Percentiles rank a stretch among this genome's conserved stretches.
These are phyloP conservation scores for Monoplex corrugatus DNA, from an alignment of 2,888 invertebrate genomes.

Conservation along the genomic window DNA sequence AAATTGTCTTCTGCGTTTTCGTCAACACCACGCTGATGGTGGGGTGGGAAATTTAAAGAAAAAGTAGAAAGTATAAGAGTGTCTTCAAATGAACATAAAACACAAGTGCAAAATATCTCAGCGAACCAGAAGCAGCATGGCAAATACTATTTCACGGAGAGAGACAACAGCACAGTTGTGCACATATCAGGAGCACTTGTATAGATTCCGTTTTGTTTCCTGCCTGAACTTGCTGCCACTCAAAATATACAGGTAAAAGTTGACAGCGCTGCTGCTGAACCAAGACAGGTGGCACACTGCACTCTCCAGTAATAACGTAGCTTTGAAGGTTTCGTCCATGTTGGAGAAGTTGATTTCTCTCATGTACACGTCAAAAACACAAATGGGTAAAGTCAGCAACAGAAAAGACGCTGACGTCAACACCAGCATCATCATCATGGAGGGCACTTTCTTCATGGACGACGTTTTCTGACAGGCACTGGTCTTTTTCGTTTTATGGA, in stretches of 20 bases:
- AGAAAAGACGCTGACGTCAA: neutral
- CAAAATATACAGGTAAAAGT: conserved; percentile 29
- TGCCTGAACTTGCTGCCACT: conserved; percentile 15
- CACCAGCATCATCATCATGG: neutral
- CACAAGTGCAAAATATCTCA: too few species aligned
- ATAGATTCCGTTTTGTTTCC: too few species aligned
- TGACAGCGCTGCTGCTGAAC: conserved; percentile 19
- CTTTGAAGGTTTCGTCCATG: neutral
- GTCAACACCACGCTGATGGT: too few species aligned
- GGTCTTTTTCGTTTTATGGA: neutral
- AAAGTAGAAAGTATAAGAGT: too few species aligned
- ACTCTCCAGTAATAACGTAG: neutral
- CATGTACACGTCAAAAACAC: neutral
- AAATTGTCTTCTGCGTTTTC: too few species aligned
- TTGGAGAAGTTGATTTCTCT: neutral
- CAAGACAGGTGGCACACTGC: neutral
- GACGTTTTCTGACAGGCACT: neutral
- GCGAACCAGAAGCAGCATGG: too few species aligned
- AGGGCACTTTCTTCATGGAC: neutral
- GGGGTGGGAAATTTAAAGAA: too few species aligned
- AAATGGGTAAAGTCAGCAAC: neutral
- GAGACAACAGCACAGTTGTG: too few species aligned
- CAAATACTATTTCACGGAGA: too few species aligned
- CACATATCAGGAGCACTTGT: too few species aligned
- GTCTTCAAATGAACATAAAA: too few species aligned